These are phyloP conservation scores for Tragelaphus imberbis DNA, from an alignment of 2,113 vertebrate genomes.

Conservation along the genomic window DNA sequence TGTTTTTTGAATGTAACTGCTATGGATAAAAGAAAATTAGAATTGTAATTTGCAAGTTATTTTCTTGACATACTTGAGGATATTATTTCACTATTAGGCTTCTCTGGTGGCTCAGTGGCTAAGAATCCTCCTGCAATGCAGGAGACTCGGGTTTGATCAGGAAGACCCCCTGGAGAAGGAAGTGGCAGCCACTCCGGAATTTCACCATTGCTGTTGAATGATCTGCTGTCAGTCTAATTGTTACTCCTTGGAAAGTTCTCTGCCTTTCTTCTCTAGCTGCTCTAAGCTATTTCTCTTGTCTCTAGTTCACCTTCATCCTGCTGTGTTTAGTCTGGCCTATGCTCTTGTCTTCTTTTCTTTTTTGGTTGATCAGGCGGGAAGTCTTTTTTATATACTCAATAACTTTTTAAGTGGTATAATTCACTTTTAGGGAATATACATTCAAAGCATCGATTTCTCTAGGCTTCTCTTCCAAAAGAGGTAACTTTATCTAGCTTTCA, in stretches of 20 bases:
- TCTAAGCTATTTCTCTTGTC: background rate
- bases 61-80: background rate
- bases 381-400: background rate
- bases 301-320: background rate
- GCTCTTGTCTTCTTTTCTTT: background rate
- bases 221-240: background rate
- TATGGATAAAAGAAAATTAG: background rate
- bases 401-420: background rate
- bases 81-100: background rate
- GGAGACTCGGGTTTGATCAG: fast-evolving
- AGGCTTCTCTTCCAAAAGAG: background rate
- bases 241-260: background rate
- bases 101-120: background rate
- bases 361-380: background rate
- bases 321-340: background rate
- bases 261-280: background rate
- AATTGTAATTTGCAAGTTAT: background rate
- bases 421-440: background rate
- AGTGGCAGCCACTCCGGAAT: background rate
- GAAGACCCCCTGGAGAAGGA: background rate
- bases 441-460: background rate
- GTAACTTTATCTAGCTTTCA: background rate
- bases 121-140: background rate
- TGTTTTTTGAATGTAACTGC: background rate
- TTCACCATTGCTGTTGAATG: too few relatives aligned